Base-by-base conservation (phyloP, 2,888 invertebrate genomes). In the Drosophila atripex region DNA sequence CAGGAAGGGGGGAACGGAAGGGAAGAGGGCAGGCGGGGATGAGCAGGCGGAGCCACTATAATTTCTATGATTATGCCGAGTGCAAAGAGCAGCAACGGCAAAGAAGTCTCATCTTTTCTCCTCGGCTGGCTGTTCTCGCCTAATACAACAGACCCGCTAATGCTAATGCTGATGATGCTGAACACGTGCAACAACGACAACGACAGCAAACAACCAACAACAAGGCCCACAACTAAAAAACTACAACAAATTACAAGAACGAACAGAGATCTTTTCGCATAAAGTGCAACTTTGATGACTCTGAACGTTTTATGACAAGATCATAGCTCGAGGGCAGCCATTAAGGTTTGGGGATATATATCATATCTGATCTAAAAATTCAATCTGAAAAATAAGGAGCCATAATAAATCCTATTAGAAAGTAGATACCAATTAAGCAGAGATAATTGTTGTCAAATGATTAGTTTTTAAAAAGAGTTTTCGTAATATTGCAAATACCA, bases 231-330 rank as follows among this genome's bases (percentile, higher is more conserved):
- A 51, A 45, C 7, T 52, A 46, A 49, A 69, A 47, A 30, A 70
- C 59, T 56, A 70, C 63, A 23, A 57, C 39, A 58, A 30, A 46
- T 52, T 68, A 54, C 63, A 61, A 57, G 46, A 55, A 28, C 46
- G 46, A 45, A 43, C 70, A 50, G 39, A 59, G 77, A 86, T 79
- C 76, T 70, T 84, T 84, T 84, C 84, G 86, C 86, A 84, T 84
- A 86, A 85, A 84, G 87, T 84, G 86, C 82, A 86, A 84, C 84
- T 85, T 86, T 86, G 84, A 84, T 86, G 87, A 72, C 76, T 86
- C 69, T 84, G 84, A 84, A 76, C 85, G 86, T 84, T 84, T 84
- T 86, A 84, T 82, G 86, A 86, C 86, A 82, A 84, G 86, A 84
- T 86, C 84, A 79, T 78, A 78, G 78, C 73, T 75, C 63, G 70